Evolutionary conservation across 2,888 invertebrate species (phyloP).

Genomic region (Phoronis australis): DNA sequence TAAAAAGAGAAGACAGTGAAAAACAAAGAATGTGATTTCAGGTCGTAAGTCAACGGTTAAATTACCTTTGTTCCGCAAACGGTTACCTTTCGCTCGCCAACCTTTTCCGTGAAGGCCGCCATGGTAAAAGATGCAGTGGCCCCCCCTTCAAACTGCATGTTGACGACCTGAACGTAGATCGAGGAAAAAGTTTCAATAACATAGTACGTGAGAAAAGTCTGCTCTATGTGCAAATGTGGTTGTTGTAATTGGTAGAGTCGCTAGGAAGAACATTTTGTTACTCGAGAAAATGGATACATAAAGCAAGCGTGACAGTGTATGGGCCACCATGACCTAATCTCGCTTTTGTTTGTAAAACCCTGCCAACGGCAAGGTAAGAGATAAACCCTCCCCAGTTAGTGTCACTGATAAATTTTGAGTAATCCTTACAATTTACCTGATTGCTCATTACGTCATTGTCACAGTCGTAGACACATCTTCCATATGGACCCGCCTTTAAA

Average conservation of each 20-base stretch:
- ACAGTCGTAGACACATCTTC: conserved; percentile 54
- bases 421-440: too few relatives aligned
- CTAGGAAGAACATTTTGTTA: too few relatives aligned
- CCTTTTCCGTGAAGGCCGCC: conserved; percentile 51
- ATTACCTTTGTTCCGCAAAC: conserved; percentile 51
- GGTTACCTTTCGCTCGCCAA: conserved; percentile 47
- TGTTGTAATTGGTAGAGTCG: too few relatives aligned
- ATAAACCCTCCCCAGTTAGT: too few relatives aligned
- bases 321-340: too few relatives aligned
- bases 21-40: conserved; percentile 18
- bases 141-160: conserved; percentile 52
- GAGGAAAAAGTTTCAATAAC: not conserved
- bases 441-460: conserved; percentile 55
- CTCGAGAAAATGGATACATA: too few relatives aligned
- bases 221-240: too few relatives aligned
- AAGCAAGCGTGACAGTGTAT: too few relatives aligned
- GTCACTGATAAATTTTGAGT: too few relatives aligned
- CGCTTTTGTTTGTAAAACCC: too few relatives aligned
- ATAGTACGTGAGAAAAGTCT: too few relatives aligned
- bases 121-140: conserved; percentile 51
- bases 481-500: conserved; percentile 49
- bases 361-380: too few relatives aligned
- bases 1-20: conserved; percentile 9
- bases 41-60: conserved; percentile 11
- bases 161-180: conserved; percentile 43